Conservation (phyloP, 2,888 invertebrate genomes). For the Eretmocerus hayati region DNA sequence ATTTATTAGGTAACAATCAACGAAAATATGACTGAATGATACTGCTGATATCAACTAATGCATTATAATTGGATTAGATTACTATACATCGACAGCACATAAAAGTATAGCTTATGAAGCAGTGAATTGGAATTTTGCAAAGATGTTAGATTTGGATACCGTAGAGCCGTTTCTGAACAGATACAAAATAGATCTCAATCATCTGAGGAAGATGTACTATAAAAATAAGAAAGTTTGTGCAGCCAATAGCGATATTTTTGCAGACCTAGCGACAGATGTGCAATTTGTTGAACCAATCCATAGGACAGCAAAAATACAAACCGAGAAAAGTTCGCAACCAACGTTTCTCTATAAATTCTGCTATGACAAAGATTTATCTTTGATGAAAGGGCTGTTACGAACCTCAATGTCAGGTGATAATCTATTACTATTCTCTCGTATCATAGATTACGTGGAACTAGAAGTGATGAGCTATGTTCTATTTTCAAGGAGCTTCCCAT, state of each 20-base stretch:
- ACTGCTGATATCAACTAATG: not conserved
- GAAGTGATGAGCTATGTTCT: too few species aligned
- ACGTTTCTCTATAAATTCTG: constrained; percentile 33
- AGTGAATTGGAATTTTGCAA: not conserved
- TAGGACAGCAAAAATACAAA: constrained; percentile 25
- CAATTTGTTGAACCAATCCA: constrained; percentile 26
- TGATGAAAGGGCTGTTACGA: constrained; percentile 19
- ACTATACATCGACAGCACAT: not conserved
- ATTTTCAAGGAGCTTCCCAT: constrained; percentile 45
- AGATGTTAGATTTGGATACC: not conserved
- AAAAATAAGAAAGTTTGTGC: constrained; percentile 19
- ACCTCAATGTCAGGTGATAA: not conserved
- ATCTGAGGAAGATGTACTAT: constrained; percentile 29
- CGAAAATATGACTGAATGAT: not conserved
- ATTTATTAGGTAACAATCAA: constrained; percentile 7
- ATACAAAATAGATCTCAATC: constrained; percentile 17
- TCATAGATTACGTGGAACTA: too few species aligned
- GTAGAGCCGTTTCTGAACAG: not conserved
- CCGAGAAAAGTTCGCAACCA: constrained; percentile 10
- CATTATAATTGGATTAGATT: not conserved
- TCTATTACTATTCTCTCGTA: too few species aligned
- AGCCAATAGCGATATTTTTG: constrained; percentile 14
- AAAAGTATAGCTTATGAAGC: not conserved
- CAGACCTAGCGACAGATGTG: constrained; percentile 25
- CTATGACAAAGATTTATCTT: constrained; percentile 23